Conservation (phyloP, 2,113 vertebrate genomes). For the Cyprinus carpio region DNA sequence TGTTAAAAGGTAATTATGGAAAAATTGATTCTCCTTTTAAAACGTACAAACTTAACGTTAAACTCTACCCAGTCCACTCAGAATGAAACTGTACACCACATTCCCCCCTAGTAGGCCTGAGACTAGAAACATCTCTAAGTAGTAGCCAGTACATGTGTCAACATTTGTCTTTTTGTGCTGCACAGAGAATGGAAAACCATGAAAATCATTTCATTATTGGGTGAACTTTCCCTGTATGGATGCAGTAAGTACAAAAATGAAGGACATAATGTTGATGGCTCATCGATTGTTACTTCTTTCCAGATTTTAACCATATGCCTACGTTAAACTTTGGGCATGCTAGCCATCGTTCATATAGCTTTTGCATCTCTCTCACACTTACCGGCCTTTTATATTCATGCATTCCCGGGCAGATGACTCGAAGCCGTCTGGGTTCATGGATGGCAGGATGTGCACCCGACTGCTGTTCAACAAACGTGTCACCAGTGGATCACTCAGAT, state of each 20-base stretch:
- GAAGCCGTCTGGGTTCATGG: slow-evolving; percentile 97
- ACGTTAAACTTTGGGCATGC: neutral
- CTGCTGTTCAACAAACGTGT: slow-evolving; percentile 79
- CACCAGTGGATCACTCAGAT: slow-evolving; percentile 76
- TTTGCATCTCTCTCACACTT: slow-evolving; percentile 37
- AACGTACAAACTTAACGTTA: neutral
- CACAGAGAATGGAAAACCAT: no score
- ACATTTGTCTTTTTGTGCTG: no score
- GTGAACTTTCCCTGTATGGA: no score
- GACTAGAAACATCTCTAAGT: neutral
- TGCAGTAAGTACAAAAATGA: no score
- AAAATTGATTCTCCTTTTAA: neutral
- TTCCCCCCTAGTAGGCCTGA: neutral
- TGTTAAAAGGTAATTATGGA: neutral
- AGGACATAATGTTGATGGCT: neutral
- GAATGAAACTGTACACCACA: neutral
- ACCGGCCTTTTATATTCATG: slow-evolving; percentile 80
- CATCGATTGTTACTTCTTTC: no score
- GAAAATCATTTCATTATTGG: no score
- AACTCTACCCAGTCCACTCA: neutral
- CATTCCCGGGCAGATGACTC: slow-evolving; percentile 78
- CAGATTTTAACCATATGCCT: neutral
- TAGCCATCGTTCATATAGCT: no score
- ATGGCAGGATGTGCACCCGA: slow-evolving; percentile 90
- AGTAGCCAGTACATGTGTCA: no score